Base-by-base conservation (phyloP, 1,140 invertebrate species). In the Rhynchophorus ferrugineus region DNA sequence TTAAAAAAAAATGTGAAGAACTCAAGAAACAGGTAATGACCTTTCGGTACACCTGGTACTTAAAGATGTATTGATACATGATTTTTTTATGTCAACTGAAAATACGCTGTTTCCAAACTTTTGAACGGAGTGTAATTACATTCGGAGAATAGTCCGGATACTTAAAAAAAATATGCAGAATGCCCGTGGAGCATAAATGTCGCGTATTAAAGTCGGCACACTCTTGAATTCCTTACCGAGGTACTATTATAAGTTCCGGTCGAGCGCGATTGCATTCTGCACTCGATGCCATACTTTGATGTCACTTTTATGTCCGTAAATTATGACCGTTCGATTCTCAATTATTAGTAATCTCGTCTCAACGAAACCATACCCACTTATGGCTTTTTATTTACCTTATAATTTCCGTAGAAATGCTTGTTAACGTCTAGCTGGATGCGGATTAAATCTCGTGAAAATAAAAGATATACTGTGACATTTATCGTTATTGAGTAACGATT, bases 261-360 rank as follows among this genome's bases (percentile, higher is more conserved):
- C 24, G 38, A 49, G 38, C 48, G 48, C 48, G 22, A 49, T 19
- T 49, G 48, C 48, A 37, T 49, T 39, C 48, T 49, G 48, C 48
- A 49, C 48, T 49, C 48, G 39, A 21, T 49, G 22, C 48, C 48
- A 49, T 49, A 49, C 35, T 49, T n/a, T 13, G 39, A 49, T 49
- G 48, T 49, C 48, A 49, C 48, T 49, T 49, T 49, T 49, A 49
- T 49, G 48, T 49, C 33, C 16, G 48, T 42, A 49, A 49, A 43
- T 42, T 49, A 49, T 34, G 48, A 49, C 38, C 48, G 48, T 43
- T 49, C 48, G 38, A 38, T 42, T 49, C 48, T 43, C 48, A 49
- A 49, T 49, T 29, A 29, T 29, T 49, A 49, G 48, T 49, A 38
- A 21, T 49, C 36, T 43, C 35, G 36, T 39, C 37, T 49, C 38